These are phyloP conservation scores for Drosophila subpulchrella DNA, from an alignment of 1,140 invertebrate species.

Conservation along the genomic window DNA sequence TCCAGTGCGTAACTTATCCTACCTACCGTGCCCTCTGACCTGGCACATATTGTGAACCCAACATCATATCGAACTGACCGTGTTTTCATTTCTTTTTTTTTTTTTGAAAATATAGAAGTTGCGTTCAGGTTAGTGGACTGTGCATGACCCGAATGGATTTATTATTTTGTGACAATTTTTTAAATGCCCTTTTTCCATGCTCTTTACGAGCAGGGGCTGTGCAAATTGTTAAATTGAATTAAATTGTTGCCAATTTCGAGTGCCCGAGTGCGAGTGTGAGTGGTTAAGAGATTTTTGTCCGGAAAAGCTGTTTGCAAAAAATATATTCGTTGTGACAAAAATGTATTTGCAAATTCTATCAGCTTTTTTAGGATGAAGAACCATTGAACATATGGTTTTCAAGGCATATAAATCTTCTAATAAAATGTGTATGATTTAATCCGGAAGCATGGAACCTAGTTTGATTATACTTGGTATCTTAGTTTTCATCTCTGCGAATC, in stretches of 20 bases:
- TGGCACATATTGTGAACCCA: constrained; percentile 29
- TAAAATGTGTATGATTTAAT: no score
- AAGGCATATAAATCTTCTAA: no score
- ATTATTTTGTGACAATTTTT: constrained; percentile 74
- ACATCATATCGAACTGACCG: constrained; percentile 13
- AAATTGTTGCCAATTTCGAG: constrained; percentile 68
- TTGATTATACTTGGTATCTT: no score
- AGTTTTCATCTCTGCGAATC: background rate
- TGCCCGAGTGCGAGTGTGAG: background rate
- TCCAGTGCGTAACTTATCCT: constrained; percentile 43
- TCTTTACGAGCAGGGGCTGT: constrained; percentile 4
- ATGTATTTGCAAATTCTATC: constrained; percentile 7
- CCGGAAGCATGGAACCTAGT: no score
- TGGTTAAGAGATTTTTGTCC: constrained; percentile 34
- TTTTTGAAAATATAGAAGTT: constrained; percentile 19
- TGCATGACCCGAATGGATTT: constrained; percentile 60
- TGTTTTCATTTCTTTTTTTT: constrained; percentile 19
- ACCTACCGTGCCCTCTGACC: constrained; percentile 24
- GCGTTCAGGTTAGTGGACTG: constrained; percentile 44
- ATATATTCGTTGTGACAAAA: constrained; percentile 23
- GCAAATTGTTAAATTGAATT: constrained; percentile 75
- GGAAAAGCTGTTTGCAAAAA: constrained; percentile 12
- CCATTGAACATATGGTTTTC: background rate
- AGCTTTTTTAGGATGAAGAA: constrained; percentile 7
- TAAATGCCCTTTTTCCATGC: constrained; percentile 43